Evolutionary conservation across 2,797 vertebrate genomes (phyloP).

Genomic region (Esox masquinongy): DNA sequence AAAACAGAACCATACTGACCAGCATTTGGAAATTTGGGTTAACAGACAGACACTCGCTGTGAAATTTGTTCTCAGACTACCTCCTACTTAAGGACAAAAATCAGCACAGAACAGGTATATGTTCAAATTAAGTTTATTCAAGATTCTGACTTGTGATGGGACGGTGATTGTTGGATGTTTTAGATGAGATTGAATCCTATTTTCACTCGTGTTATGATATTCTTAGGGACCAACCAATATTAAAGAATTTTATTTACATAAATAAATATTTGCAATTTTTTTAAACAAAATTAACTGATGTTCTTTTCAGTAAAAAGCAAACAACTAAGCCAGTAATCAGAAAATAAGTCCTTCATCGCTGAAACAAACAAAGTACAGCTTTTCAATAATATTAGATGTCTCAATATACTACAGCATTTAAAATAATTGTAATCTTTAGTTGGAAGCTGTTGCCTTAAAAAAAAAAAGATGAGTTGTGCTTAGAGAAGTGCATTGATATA

Average conservation of each 20-base stretch:
- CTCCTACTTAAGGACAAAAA: no score
- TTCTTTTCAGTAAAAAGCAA: constrained; percentile 49
- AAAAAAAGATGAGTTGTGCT: constrained; percentile 48
- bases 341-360: constrained; percentile 51
- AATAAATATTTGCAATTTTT: constrained; percentile 62
- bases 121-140: no score
- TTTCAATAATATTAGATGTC: constrained; percentile 36
- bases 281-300: constrained; percentile 64
- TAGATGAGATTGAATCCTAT: no score
- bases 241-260: constrained; percentile 76
- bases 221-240: constrained; percentile 35
- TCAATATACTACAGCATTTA: constrained; percentile 1
- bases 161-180: background rate
- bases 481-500: constrained; percentile 31
- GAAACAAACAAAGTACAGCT: constrained; percentile 50
- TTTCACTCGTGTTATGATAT: background rate
- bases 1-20: no score
- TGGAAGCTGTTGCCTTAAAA: constrained; percentile 27
- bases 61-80: no score
- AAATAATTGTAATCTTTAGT: constrained; percentile 29
- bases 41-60: no score
- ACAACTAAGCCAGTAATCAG: constrained; percentile 45
- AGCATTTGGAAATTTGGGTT: no score
- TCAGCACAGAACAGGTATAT: no score
- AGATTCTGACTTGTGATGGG: no score